Conservation (phyloP, 2,888 invertebrate genomes). For the Nephrocerus scutellatus region DNA sequence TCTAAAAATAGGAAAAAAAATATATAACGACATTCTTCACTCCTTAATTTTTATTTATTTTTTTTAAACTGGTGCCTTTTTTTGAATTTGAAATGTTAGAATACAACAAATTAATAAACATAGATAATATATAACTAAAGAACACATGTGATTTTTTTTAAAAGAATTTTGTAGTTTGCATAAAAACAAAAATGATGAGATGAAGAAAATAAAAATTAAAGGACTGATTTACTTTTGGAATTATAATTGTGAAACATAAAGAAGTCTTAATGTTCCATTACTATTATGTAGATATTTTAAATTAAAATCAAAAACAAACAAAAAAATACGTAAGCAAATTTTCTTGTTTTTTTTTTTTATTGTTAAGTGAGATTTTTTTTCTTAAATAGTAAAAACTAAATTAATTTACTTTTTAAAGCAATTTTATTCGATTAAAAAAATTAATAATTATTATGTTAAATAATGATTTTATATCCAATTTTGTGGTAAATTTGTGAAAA, state of each 20-base stretch:
- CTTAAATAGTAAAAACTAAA: too few species aligned
- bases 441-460: too few species aligned
- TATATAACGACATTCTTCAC: neutral
- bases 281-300: conserved; percentile 6
- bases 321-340: neutral
- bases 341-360: conserved; percentile 1
- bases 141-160: conserved; percentile 13
- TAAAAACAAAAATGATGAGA: conserved; percentile 3
- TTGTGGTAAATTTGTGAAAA: too few species aligned
- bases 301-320: conserved; percentile 3
- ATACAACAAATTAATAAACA: conserved; percentile 1
- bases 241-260: conserved; percentile 7
- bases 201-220: conserved; percentile 7
- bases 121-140: conserved; percentile 5
- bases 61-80: conserved; percentile 17
- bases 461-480: too few species aligned
- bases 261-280: conserved; percentile 5
- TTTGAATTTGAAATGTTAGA: conserved; percentile 12
- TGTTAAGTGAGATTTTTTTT: too few species aligned
- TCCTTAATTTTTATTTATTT: conserved; percentile 10
- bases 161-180: conserved; percentile 12
- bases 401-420: too few species aligned
- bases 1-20: neutral
- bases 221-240: conserved; percentile 18
- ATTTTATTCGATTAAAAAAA: too few species aligned